Conservation (phyloP, 2,797 vertebrate genomes). For the Mus caroli region DNA sequence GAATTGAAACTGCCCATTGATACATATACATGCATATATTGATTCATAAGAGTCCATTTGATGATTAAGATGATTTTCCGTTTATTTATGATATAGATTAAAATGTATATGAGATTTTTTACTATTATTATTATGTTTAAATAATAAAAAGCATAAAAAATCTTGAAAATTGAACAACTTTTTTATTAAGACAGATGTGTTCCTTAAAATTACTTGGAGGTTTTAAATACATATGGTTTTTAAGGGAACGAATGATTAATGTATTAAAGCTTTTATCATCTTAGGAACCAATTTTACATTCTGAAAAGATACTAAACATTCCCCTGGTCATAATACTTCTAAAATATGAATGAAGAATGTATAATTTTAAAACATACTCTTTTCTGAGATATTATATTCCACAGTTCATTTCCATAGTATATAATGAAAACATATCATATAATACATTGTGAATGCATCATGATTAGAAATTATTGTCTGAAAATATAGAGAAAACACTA, state of each 20-base stretch:
- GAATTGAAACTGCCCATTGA: neutral
- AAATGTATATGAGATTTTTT: neutral
- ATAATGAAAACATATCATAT: neutral
- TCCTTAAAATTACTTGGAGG: neutral
- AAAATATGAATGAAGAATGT: neutral
- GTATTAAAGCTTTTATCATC: neutral
- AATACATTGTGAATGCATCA: neutral
- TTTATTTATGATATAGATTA: neutral
- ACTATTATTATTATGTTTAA: neutral
- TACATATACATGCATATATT: neutral
- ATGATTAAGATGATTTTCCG: neutral
- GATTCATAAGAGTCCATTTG: too few relatives aligned
- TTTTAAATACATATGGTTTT: neutral
- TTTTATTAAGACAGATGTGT: neutral
- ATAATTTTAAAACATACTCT: neutral
- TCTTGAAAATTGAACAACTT: neutral
- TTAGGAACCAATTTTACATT: neutral
- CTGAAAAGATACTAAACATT: neutral
- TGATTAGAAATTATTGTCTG: neutral
- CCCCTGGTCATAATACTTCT: neutral
- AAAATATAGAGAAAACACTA: neutral
- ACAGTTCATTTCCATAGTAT: neutral
- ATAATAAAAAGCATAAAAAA: neutral
- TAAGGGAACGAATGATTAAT: neutral
- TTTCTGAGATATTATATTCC: neutral